Evolutionary conservation across 2,797 vertebrate genomes (phyloP), one percentile per base, ranked within the genome.

Genomic region (Sylvilagus floridanus): DNA sequence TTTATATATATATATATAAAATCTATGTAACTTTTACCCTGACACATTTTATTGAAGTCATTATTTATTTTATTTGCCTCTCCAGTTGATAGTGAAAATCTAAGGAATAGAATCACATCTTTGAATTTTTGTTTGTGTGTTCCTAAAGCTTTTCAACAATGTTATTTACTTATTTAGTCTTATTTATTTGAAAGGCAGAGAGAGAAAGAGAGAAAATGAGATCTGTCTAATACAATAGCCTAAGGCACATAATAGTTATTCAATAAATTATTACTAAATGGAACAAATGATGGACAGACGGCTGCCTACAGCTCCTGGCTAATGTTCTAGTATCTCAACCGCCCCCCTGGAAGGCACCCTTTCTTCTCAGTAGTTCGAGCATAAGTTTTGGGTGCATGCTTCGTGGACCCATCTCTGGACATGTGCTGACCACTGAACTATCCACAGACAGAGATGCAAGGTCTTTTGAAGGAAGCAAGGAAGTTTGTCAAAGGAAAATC

Each of bases 61-160:
- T 83, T 30, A 26, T 78, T 84, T 54, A 35, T 14, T 94, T 86
- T 90, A 82, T 83, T 96, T 90, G 28, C 26, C 68, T 91, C 35
- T 77, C 11, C 14, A 82, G 21, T 72, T 90, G 42, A 66, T 22
- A 52, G 14, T 69, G 24, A 71, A 77, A 65, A 71, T 26, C 21
- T 65, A 21, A 71, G 83, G 60, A 76, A 60, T 21, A 93, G 88
- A 94, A 69, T 84, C 69, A 26, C 26, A n/a, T 75, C 17, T 83
- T 85, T 32, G 1, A 57, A 57, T 57, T 68, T 75, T 81, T 75
- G 54, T 52, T 93, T 75, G 50, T 87, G 32, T 60, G 32, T 69
- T 69, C 47, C 65, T 68, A 65, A 63, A 71, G 77, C 90, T 85
- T 57, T 57, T 57, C 54, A 57, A 5, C 54, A 57, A 57, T 57